phyloP scores from a whole-genome alignment of 2,888 invertebrate genomes.

The Graphium colonna region DNA sequence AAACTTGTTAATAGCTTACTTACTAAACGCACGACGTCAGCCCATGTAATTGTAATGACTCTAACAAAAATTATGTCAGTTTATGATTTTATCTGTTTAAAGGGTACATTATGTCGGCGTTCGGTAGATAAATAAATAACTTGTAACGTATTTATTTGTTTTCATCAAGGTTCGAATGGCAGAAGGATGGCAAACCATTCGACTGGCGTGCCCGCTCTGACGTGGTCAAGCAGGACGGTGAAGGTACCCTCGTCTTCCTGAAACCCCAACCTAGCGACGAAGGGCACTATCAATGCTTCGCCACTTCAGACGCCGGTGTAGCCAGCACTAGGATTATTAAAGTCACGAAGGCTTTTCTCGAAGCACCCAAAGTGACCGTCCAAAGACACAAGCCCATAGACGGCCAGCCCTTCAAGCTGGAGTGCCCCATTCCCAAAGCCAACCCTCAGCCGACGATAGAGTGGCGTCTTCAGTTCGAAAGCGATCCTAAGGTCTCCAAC shows the following conservation, averaged over 20 bases:
- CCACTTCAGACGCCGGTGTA: conserved; percentile 43
- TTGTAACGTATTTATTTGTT: conserved; percentile 1
- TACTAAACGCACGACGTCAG: too few relatives aligned
- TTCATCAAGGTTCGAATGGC: conserved; percentile 51
- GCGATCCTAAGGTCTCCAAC: conserved; percentile 38
- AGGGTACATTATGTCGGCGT: too few relatives aligned
- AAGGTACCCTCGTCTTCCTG: conserved; percentile 50
- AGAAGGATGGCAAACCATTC: conserved; percentile 47
- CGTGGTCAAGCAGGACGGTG: conserved; percentile 40
- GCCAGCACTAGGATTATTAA: conserved; percentile 47
- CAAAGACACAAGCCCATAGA: conserved; percentile 48
- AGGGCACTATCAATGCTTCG: conserved; percentile 57
- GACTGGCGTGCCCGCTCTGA: conserved; percentile 30
- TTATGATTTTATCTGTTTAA: too few relatives aligned
- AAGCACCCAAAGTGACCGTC: conserved; percentile 34
- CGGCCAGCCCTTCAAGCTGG: conserved; percentile 54
- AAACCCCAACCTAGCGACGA: conserved; percentile 47
- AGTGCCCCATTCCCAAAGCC: conserved; percentile 48
- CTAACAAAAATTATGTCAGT: too few relatives aligned
- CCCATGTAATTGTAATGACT: too few relatives aligned
- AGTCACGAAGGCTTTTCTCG: conserved; percentile 45
- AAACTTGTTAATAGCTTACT: too few relatives aligned
- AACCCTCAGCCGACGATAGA: conserved; percentile 56
- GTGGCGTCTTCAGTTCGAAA: conserved; percentile 47
- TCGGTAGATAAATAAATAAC: background rate